phyloP scores from a whole-genome alignment of 2,797 vertebrate species.

The Poeciliopsis presidionis region DNA sequence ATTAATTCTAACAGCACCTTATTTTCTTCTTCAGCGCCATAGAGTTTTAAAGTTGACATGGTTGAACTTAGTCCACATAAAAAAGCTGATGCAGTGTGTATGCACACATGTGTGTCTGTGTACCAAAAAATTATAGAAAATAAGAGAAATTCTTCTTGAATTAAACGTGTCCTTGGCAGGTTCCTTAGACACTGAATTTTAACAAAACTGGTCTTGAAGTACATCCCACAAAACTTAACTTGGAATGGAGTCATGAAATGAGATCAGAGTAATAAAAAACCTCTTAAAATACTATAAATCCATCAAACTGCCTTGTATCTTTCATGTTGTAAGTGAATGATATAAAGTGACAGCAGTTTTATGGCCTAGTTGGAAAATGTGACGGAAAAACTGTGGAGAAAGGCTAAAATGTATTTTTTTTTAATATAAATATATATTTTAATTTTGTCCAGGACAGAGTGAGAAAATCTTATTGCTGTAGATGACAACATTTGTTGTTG shows the following conservation, averaged over 20 bases:
- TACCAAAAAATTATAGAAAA: neutral
- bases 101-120: neutral
- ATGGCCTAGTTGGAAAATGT: neutral
- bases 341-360: neutral
- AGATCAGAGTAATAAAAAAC: slow-evolving; percentile 1
- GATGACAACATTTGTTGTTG: slow-evolving; percentile 12
- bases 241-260: neutral
- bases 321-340: slow-evolving; percentile 14
- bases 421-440: neutral
- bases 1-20: slow-evolving; percentile 66
- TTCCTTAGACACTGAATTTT: neutral
- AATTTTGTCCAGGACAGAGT: neutral
- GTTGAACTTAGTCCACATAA: slow-evolving; percentile 10
- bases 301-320: slow-evolving; percentile 10
- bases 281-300: slow-evolving; percentile 17
- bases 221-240: neutral
- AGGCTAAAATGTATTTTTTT: neutral
- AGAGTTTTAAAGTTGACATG: slow-evolving; percentile 26
- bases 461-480: slow-evolving; percentile 10
- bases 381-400: neutral
- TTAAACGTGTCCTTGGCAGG: neutral
- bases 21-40: slow-evolving; percentile 25
- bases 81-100: slow-evolving; percentile 13
- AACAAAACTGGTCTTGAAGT: neutral
- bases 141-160: neutral